Conservation (phyloP, 2,797 vertebrate genomes). For the Myotis daubentonii region DNA sequence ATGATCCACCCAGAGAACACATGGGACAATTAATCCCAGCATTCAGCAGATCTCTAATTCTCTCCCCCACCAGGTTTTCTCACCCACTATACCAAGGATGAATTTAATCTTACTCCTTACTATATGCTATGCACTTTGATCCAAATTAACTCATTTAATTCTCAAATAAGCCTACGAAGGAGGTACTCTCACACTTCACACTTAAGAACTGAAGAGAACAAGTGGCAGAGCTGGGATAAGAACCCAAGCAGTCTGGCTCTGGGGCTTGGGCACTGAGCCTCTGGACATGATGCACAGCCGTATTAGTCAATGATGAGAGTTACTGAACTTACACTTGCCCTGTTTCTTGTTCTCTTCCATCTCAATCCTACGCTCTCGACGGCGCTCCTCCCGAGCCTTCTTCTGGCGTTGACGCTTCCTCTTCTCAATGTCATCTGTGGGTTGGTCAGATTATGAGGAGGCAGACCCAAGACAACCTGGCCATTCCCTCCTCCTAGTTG, state of each 20-base stretch:
- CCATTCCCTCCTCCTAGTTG: neutral
- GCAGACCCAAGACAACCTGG: neutral
- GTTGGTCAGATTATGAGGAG: constrained; percentile 1
- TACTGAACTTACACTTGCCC: constrained; percentile 93
- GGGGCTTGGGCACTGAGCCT: neutral
- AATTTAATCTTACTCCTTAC: neutral
- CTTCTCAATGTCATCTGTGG: constrained; percentile 95
- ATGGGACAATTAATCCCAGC: neutral
- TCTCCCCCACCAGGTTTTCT: neutral
- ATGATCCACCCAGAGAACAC: neutral
- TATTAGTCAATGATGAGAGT: neutral
- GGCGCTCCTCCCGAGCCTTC: constrained; percentile 95
- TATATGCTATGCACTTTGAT: neutral
- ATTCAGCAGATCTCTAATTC: neutral
- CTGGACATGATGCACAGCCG: neutral
- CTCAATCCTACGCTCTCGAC: constrained; percentile 96
- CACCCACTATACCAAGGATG: neutral
- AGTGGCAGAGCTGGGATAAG: neutral
- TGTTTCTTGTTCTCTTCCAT: constrained; percentile 98
- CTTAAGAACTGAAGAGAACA: neutral
- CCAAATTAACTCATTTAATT: neutral
- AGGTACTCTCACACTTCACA: neutral
- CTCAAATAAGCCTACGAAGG: neutral
- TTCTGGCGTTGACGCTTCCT: constrained; percentile 95
- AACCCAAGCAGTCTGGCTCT: neutral